phyloP scores from a whole-genome alignment of 2,113 vertebrate species.

The Channa argus region DNA sequence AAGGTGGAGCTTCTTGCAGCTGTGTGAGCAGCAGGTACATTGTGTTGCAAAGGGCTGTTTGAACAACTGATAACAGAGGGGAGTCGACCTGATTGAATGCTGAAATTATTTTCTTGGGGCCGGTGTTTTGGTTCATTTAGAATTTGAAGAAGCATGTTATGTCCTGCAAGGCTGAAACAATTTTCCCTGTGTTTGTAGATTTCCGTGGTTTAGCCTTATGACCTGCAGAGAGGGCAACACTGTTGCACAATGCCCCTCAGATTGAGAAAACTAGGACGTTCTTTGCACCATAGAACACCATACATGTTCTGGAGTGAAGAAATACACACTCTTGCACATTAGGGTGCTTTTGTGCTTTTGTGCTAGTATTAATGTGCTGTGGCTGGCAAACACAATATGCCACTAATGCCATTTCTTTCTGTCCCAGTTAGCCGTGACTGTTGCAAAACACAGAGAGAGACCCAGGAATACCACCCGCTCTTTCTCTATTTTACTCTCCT shows the following conservation, averaged over 20 bases:
- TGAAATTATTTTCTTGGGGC: slow-evolving; percentile 36
- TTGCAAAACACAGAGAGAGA: slow-evolving; percentile 59
- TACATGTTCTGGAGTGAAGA: slow-evolving; percentile 11
- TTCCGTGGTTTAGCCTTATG: slow-evolving; percentile 46
- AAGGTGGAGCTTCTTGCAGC: slow-evolving; percentile 35
- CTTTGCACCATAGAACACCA: slow-evolving; percentile 40
- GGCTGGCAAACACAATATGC: slow-evolving; percentile 20
- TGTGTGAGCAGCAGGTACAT: slow-evolving; percentile 62
- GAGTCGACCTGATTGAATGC: slow-evolving; percentile 55
- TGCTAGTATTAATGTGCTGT: slow-evolving; percentile 9
- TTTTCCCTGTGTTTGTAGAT: slow-evolving; percentile 33
- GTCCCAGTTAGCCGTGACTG: slow-evolving; percentile 16
- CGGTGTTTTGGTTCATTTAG: slow-evolving; percentile 21
- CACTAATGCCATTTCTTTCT: slow-evolving; percentile 12
- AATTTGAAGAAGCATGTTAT: slow-evolving; percentile 40
- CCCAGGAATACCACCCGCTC: slow-evolving; percentile 54
- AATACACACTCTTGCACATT: slow-evolving; percentile 4
- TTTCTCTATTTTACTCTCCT: slow-evolving; percentile 49
- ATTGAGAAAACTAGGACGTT: slow-evolving; percentile 37
- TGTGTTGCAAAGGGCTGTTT: slow-evolving; percentile 65
- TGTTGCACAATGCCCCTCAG: slow-evolving; percentile 65
- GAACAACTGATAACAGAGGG: slow-evolving; percentile 74
- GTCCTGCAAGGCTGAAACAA: slow-evolving; percentile 15
- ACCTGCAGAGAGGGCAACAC: slow-evolving; percentile 51
- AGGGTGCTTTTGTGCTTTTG: slow-evolving; percentile 17